Evolutionary conservation across 2,888 invertebrate species (phyloP).

Genomic region (Ormia ochracea): DNA sequence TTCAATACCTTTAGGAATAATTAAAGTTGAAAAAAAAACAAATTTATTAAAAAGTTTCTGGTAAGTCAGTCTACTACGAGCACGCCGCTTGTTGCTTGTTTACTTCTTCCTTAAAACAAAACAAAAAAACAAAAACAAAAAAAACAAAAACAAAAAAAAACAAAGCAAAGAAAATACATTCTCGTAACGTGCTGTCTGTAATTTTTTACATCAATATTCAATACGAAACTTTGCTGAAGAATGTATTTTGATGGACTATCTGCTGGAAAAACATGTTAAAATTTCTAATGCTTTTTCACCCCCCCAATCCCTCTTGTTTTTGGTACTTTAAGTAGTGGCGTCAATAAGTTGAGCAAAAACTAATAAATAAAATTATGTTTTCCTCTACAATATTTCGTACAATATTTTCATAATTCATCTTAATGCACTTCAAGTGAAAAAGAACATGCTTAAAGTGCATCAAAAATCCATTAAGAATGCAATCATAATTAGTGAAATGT

Average conservation of each 20-base stretch:
- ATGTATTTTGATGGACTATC: slow-evolving; percentile 27
- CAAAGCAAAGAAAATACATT: not conserved
- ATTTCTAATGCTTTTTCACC: not conserved
- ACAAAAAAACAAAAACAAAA: no score
- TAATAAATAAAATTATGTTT: slow-evolving; percentile 18
- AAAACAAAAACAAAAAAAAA: no score
- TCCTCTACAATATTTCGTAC: not conserved
- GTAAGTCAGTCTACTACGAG: not conserved
- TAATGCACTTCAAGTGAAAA: slow-evolving; percentile 14
- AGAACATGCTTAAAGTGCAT: slow-evolving; percentile 11
- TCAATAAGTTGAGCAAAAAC: slow-evolving; percentile 45
- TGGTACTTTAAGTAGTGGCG: slow-evolving; percentile 37
- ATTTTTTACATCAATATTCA: slow-evolving; percentile 48
- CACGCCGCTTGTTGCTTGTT: not conserved
- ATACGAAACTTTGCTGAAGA: slow-evolving; percentile 19
- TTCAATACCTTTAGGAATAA: not conserved
- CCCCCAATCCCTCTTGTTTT: not conserved
- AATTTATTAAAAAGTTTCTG: not conserved
- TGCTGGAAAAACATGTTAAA: slow-evolving; percentile 2
- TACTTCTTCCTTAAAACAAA: not conserved
- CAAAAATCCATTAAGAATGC: slow-evolving; percentile 26
- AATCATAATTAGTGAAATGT: slow-evolving; percentile 28
- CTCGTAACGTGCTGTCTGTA: not conserved
- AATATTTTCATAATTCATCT: not conserved
- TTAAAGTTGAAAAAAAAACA: not conserved